phyloP scores from a whole-genome alignment of 2,888 invertebrate species.

The Dicyrtoma fusca region DNA sequence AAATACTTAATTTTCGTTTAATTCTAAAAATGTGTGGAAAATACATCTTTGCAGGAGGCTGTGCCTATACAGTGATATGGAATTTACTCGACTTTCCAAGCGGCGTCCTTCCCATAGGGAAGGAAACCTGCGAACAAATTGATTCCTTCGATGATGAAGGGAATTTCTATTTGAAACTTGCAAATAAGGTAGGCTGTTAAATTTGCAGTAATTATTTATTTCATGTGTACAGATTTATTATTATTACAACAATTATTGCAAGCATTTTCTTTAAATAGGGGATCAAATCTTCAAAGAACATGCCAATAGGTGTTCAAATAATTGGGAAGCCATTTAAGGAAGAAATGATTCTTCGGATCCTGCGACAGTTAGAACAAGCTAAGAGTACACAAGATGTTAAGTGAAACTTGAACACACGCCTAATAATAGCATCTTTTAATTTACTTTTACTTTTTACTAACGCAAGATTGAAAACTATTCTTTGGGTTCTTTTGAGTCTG shows the following conservation, averaged over 20 bases:
- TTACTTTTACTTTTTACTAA: no score
- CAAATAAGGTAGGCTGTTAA: slow-evolving; percentile 4
- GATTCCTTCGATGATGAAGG: not conserved
- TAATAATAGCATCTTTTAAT: no score
- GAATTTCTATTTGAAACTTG: not conserved
- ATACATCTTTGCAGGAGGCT: not conserved
- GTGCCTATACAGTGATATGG: not conserved
- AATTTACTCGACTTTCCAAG: not conserved
- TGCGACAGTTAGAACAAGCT: slow-evolving; percentile 12
- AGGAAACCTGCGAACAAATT: not conserved
- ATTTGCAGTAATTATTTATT: not conserved
- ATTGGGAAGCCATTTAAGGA: slow-evolving; percentile 17
- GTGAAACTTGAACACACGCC: no score
- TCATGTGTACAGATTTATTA: no score
- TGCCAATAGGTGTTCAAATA: slow-evolving; percentile 24
- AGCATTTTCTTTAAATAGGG: slow-evolving; percentile 2
- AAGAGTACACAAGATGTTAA: no score
- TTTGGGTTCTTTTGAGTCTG: no score
- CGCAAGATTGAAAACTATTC: no score
- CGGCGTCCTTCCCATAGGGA: not conserved
- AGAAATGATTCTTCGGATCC: slow-evolving; percentile 14
- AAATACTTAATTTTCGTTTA: not conserved
- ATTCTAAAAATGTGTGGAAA: not conserved
- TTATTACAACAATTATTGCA: no score
- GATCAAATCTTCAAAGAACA: not conserved